Evolutionary conservation across 1,140 invertebrate genomes (phyloP).

Genomic region (Cyphomyrmex costatus): DNA sequence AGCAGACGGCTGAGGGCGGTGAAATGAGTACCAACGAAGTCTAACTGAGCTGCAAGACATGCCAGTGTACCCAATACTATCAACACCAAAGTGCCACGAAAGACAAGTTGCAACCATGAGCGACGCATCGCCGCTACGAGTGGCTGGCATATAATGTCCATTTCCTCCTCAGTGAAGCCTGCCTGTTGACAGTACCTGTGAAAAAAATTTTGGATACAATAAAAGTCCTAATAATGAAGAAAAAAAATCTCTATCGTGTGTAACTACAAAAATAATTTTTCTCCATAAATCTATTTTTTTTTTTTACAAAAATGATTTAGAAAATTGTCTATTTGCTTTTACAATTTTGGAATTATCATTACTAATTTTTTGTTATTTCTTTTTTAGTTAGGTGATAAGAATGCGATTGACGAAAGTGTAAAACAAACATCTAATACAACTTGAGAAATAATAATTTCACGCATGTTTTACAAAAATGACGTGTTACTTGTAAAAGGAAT

Average conservation of each 20-base stretch:
- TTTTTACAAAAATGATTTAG: not conserved
- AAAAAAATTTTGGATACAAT: slow-evolving; percentile 69
- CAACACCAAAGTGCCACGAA: slow-evolving; percentile 86
- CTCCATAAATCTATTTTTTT: not conserved
- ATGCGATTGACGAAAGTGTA: not conserved
- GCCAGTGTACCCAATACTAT: slow-evolving; percentile 83
- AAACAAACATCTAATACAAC: not conserved
- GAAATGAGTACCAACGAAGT: slow-evolving; percentile 87
- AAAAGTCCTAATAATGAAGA: not conserved
- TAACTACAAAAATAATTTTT: not conserved
- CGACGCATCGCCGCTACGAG: slow-evolving; percentile 88
- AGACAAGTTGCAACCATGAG: slow-evolving; percentile 87
- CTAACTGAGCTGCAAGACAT: slow-evolving; percentile 85
- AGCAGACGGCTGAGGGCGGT: slow-evolving; percentile 89
- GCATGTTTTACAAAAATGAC: not conserved
- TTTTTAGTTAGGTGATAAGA: not conserved
- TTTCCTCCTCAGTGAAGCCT: slow-evolving; percentile 90
- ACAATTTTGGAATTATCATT: not conserved
- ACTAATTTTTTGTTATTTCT: not conserved
- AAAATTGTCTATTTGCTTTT: not conserved
- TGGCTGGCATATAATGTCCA: slow-evolving; percentile 90
- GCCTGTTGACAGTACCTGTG: slow-evolving; percentile 90
- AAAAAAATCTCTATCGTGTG: not conserved
- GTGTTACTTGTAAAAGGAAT: slow-evolving; percentile 86
- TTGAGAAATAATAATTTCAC: not conserved